phyloP scores from a whole-genome alignment of 2,888 invertebrate genomes.

The Caenorhabditis afra region DNA sequence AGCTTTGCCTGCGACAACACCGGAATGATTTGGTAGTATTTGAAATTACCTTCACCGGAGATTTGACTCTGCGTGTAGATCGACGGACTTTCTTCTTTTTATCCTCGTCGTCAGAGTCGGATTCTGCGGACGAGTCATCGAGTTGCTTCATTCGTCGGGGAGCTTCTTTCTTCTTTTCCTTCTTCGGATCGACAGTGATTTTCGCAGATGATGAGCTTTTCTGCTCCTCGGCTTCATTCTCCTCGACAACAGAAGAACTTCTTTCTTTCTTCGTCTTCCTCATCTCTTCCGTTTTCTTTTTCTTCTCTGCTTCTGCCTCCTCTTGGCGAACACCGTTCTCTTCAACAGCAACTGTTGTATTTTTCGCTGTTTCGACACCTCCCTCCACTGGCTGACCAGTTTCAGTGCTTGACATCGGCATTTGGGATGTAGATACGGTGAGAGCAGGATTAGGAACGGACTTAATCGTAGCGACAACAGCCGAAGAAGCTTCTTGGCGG shows the following conservation, averaged over 20 bases:
- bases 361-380: too few species aligned
- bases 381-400: too few species aligned
- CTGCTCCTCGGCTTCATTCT: neutral
- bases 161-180: slow-evolving; percentile 1
- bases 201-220: neutral
- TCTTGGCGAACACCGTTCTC: too few species aligned
- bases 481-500: neutral
- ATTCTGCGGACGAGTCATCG: slow-evolving; percentile 23
- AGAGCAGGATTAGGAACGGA: neutral
- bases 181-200: neutral
- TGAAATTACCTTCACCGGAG: neutral
- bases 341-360: too few species aligned
- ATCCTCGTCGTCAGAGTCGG: slow-evolving; percentile 38
- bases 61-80: slow-evolving; percentile 5
- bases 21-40: too few species aligned
- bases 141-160: slow-evolving; percentile 27
- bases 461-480: neutral
- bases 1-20: too few species aligned
- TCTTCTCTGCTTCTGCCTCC: too few species aligned
- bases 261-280: neutral
- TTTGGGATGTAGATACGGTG: neutral
- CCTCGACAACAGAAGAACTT: neutral
- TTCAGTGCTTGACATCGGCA: neutral
- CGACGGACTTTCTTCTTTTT: slow-evolving; percentile 9
- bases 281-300: neutral